A percentile compares a stretch with the other conserved stretches of the same genome.
phyloP scores from a whole-genome alignment of 1,140 invertebrate species.

The honey bee (Apis mellifera) region DNA sequence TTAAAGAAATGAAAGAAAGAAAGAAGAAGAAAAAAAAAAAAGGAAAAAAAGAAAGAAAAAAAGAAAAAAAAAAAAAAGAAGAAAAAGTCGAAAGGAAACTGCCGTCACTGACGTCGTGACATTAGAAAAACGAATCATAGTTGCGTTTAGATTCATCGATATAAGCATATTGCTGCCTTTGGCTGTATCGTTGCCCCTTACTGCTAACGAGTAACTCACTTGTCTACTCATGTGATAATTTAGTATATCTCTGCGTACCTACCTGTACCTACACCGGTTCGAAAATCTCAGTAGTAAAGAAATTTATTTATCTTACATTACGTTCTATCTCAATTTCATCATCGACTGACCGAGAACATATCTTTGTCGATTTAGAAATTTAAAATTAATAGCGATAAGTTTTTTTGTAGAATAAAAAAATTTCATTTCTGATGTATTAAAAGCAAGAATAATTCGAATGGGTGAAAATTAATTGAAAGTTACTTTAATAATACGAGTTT shows the following conservation, averaged over 20 bases:
- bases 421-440: neutral
- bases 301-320: slow-evolving; percentile 46
- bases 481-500: slow-evolving; percentile 14
- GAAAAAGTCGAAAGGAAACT: slow-evolving; percentile 2
- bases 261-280: slow-evolving; percentile 69
- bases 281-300: slow-evolving; percentile 56
- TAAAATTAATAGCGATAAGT: neutral
- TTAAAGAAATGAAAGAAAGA: neutral
- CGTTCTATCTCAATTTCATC: slow-evolving; percentile 28
- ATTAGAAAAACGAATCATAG: slow-evolving; percentile 61
- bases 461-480: slow-evolving; percentile 2
- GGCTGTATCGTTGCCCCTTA: slow-evolving; percentile 79
- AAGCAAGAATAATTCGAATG: neutral
- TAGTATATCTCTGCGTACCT: slow-evolving; percentile 78
- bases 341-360: neutral
- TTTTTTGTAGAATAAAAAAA: neutral
- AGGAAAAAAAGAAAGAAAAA: slow-evolving; percentile 14
- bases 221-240: slow-evolving; percentile 81
- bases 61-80: slow-evolving; percentile 14
- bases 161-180: slow-evolving; percentile 80
- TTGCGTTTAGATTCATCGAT: slow-evolving; percentile 68
- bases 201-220: slow-evolving; percentile 79
- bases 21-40: slow-evolving; percentile 17
- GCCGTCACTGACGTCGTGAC: slow-evolving; percentile 27
- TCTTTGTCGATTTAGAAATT: neutral